Evolutionary conservation across 2,113 vertebrate genomes (phyloP), one percentile per base, ranked within the genome.

Genomic region (Microcebus lehilahytsara): DNA sequence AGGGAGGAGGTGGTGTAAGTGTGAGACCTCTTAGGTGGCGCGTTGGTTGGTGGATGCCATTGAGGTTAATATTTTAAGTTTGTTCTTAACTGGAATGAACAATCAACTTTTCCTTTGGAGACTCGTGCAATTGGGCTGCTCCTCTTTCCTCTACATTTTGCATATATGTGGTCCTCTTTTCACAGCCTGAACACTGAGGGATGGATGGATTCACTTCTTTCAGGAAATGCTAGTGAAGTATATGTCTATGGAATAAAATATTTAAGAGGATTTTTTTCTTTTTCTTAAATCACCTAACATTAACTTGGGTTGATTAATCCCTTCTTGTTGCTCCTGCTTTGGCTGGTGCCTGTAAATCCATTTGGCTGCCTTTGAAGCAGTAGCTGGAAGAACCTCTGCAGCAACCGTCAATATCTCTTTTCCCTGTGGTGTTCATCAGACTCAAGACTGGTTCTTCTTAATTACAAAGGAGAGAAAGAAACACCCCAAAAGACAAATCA

Each of bases 401-500:
- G 56, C 51, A 79, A 14, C 93, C 84, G 19, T 89, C 66, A 94
- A 49, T 85, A 30, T 19, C 77, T 32, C 74, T 42, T 95, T 94
- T 85, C 92, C 74, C 46, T 3, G 1, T 78, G 86, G n/a, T 84
- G 64, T 89, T 84, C 84, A 58, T 96, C 62, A 62, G 17, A 60
- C 72, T 88, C 78, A 56, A 84, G 93, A 62, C 51, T 23, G 23
- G 56, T 37, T 96, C n/a, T 60, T 88, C 88, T 94, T 96, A 79
- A 91, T 97, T 97, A 95, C 94, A 96, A 96, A 95, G 25, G 67
- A 75, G 92, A 97, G 92, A 91, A 81, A 90, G 80, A 95, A 93
- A 91, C 49, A 72, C 37, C 46, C 53, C 92, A 85, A 90, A 95
- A 93, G 93, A 96, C 75, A 96, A 95, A 96, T 95, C 27, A 93